phyloP scores from a whole-genome alignment of 2,113 vertebrate species.

The Mustela nigripes region DNA sequence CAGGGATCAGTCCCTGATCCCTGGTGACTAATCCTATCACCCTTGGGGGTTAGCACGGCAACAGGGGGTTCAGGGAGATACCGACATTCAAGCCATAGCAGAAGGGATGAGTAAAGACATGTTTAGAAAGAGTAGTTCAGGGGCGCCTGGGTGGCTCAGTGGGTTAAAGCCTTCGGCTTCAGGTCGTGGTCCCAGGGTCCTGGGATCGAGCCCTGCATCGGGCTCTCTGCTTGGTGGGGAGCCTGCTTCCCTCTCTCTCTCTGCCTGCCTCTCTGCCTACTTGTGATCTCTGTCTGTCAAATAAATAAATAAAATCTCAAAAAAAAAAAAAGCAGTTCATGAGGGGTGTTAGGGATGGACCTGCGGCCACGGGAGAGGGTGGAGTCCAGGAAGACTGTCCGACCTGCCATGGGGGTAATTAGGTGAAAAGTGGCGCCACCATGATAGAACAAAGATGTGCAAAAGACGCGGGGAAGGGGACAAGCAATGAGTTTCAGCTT shows the following conservation, averaged over 20 bases:
- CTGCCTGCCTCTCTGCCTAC: too few relatives aligned
- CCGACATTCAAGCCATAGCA: background rate
- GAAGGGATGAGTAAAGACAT: background rate
- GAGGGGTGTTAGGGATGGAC: background rate
- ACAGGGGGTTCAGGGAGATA: background rate
- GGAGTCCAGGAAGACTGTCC: too few relatives aligned
- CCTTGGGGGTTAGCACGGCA: background rate
- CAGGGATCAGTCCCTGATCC: background rate
- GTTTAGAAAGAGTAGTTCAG: background rate
- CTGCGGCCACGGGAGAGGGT: background rate
- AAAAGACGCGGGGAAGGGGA: too few relatives aligned
- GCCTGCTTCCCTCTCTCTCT: fast-evolving
- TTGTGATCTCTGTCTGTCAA: too few relatives aligned
- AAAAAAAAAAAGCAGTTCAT: background rate
- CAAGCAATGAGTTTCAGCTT: background rate
- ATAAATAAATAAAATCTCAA: too few relatives aligned
- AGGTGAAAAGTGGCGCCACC: background rate
- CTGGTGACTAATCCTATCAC: background rate
- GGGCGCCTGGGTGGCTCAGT: too few relatives aligned
- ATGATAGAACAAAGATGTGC: background rate
- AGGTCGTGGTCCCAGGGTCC: too few relatives aligned
- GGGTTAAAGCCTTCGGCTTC: too few relatives aligned
- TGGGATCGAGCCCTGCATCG: too few relatives aligned
- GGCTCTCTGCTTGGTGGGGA: too few relatives aligned
- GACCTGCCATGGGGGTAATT: background rate